Percentiles rank a stretch among this genome's conserved stretches.
Conservation (phyloP, 2,888 invertebrate genomes). For the Eupithecia pulchellata region DNA sequence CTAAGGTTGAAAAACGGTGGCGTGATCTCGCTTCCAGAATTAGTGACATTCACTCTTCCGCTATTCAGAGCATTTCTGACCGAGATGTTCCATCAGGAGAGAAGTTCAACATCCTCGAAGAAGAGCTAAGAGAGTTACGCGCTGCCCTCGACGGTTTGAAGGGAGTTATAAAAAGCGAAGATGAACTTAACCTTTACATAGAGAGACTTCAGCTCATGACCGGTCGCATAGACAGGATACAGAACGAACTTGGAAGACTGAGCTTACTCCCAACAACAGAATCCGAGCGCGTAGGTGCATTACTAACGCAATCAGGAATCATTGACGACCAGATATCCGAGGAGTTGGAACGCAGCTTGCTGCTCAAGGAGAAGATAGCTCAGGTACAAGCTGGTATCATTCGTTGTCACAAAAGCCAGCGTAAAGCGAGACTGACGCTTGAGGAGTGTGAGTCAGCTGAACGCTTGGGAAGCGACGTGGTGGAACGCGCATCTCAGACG, state of each 20-base stretch:
- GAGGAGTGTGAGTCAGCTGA: slow-evolving; percentile 91
- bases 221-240: slow-evolving; percentile 90
- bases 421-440: slow-evolving; percentile 86
- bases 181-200: slow-evolving; percentile 92
- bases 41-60: slow-evolving; percentile 87
- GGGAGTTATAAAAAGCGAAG: slow-evolving; percentile 92
- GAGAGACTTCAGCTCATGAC: slow-evolving; percentile 92
- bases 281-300: slow-evolving; percentile 90
- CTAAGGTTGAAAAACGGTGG: slow-evolving; percentile 92
- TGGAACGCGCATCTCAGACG: slow-evolving; percentile 90
- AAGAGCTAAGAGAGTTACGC: slow-evolving; percentile 91
- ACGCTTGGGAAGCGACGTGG: slow-evolving; percentile 90
- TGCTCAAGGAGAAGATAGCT: slow-evolving; percentile 90
- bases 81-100: slow-evolving; percentile 90
- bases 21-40: slow-evolving; percentile 87
- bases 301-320: slow-evolving; percentile 89
- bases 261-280: slow-evolving; percentile 90
- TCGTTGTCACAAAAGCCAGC: slow-evolving; percentile 88
- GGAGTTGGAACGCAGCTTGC: slow-evolving; percentile 90
- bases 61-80: slow-evolving; percentile 89
- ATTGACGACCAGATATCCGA: slow-evolving; percentile 90
- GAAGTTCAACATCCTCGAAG: slow-evolving; percentile 90
- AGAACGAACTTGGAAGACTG: slow-evolving; percentile 91
- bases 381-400: slow-evolving; percentile 90
- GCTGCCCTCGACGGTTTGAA: slow-evolving; percentile 89